Evolutionary conservation across 2,113 vertebrate species (phyloP).

Genomic region (Excalfactoria chinensis): DNA sequence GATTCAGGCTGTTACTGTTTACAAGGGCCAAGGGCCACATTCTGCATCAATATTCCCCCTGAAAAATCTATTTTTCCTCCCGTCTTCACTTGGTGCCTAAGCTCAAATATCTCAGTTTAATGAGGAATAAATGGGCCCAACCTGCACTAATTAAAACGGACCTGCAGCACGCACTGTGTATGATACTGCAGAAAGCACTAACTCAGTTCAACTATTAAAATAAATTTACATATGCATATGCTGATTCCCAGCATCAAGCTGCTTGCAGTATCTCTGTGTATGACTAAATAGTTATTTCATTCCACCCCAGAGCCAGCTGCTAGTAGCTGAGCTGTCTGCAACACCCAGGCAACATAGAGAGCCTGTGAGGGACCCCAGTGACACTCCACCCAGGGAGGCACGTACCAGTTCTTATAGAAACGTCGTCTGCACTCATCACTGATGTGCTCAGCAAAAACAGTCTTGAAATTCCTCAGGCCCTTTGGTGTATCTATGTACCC

Average conservation of each 20-base stretch:
- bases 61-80: neutral
- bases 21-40: neutral
- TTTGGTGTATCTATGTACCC: constrained; percentile 82
- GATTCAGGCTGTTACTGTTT: neutral
- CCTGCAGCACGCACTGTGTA: neutral
- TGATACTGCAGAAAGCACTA: neutral
- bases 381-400: rapidly evolving
- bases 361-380: neutral
- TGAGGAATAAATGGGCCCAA: neutral
- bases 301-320: neutral
- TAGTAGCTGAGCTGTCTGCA: neutral
- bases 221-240: constrained; percentile 35
- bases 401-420: constrained; percentile 86
- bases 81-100: neutral
- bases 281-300: neutral
- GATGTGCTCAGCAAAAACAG: constrained; percentile 84
- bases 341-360: rapidly evolving
- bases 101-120: neutral
- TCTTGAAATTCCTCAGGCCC: constrained; percentile 82
- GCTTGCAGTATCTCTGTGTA: neutral
- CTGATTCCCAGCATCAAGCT: neutral
- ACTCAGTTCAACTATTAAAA: neutral
- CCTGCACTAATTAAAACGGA: neutral
- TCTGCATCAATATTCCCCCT: neutral
- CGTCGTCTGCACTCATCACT: constrained; percentile 82